phyloP scores from a whole-genome alignment of 64 coral and sea anemone species.

The Montipora efflorescens region DNA sequence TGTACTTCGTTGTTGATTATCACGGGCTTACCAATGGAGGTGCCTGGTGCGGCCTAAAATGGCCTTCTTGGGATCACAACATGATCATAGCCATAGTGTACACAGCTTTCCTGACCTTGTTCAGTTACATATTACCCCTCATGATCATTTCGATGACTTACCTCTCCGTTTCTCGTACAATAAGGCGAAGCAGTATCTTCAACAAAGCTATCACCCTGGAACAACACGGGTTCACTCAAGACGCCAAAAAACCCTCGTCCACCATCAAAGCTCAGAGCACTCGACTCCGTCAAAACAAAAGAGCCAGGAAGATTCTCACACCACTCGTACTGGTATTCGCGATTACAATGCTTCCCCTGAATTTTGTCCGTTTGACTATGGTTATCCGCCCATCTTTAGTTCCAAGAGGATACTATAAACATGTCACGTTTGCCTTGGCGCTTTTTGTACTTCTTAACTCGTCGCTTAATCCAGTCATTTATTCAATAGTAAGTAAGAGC shows the following conservation, averaged over 20 bases:
- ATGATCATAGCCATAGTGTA: background rate
- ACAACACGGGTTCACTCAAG: background rate
- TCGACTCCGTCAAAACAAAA: conserved; percentile 42
- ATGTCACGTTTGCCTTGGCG: background rate
- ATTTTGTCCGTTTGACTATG: background rate
- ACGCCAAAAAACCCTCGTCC: background rate
- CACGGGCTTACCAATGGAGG: background rate
- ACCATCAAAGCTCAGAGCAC: background rate
- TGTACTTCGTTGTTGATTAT: conserved; percentile 52
- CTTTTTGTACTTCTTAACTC: conserved; percentile 16
- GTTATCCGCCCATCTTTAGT: background rate
- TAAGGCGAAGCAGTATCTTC: conserved; percentile 26
- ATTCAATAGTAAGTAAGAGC: conserved; percentile 31
- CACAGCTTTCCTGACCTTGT: background rate
- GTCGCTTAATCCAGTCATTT: conserved; percentile 38
- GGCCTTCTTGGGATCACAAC: background rate
- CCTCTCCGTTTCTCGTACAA: background rate
- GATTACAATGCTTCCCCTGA: conserved; percentile 57
- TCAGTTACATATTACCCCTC: conserved; percentile 44
- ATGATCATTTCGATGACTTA: conserved; percentile 20
- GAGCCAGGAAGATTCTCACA: conserved; percentile 33
- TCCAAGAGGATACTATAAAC: background rate
- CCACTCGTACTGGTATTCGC: conserved; percentile 48
- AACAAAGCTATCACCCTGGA: conserved; percentile 9
- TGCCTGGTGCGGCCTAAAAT: background rate